These are phyloP conservation scores for Leucosticte australis DNA, from an alignment of 2,113 vertebrate species.

Conservation along the genomic window DNA sequence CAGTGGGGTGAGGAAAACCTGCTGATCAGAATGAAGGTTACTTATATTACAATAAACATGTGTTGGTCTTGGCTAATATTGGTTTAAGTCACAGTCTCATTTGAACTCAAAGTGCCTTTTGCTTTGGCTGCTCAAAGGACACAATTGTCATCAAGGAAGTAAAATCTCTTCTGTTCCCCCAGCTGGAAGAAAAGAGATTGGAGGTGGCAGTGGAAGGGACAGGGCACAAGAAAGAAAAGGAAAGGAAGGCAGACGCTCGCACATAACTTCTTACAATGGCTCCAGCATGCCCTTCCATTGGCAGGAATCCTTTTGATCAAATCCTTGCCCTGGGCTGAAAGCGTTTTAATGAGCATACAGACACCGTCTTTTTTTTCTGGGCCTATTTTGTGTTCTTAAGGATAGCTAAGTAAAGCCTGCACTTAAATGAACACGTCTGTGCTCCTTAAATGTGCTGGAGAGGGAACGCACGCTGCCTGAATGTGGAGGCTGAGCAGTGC, in stretches of 20 bases:
- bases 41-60: constrained; percentile 65
- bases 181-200: constrained; percentile 65
- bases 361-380: constrained; percentile 41
- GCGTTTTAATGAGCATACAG: constrained; percentile 67
- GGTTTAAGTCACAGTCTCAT: constrained; percentile 55
- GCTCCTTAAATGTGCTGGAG: constrained; percentile 23
- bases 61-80: constrained; percentile 70
- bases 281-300: constrained; percentile 62
- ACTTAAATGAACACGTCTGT: constrained; percentile 36
- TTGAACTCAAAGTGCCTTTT: constrained; percentile 61
- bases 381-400: constrained; percentile 69
- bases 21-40: constrained; percentile 45
- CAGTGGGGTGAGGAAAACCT: constrained; percentile 47
- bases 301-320: constrained; percentile 72
- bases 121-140: constrained; percentile 63
- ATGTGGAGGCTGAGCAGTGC: constrained; percentile 20
- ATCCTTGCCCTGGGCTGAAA: constrained; percentile 64
- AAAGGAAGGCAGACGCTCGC: constrained; percentile 27
- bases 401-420: constrained; percentile 58
- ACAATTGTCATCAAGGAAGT: constrained; percentile 64
- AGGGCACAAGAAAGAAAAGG: constrained; percentile 70
- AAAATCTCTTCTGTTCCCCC: constrained; percentile 66
- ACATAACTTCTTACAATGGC: constrained; percentile 67
- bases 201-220: constrained; percentile 61
- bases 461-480: neutral